phyloP scores from a whole-genome alignment of 1,140 invertebrate genomes.

The Lysiphlebus fabarum region DNA sequence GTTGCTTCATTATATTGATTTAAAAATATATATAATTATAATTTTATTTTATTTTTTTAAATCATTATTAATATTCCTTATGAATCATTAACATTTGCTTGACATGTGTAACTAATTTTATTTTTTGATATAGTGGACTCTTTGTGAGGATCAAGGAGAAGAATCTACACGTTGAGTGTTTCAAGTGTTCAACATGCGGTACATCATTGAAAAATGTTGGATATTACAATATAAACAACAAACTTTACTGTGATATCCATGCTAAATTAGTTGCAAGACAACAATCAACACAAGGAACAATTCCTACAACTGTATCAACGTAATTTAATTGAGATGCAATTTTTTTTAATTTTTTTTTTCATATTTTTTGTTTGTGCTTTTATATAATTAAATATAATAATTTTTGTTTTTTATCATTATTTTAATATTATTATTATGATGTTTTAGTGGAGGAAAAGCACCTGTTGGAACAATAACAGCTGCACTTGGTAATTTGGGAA shows the following conservation, averaged over 20 bases:
- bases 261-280: constrained; percentile 84
- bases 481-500: constrained; percentile 54
- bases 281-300: constrained; percentile 70
- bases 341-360: neutral
- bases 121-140: constrained; percentile 71
- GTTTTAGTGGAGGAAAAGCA: constrained; percentile 58
- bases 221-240: constrained; percentile 93
- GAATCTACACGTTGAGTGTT: constrained; percentile 93
- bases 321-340: constrained; percentile 57
- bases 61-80: neutral
- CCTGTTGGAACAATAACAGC: constrained; percentile 66
- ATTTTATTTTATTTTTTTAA: constrained; percentile 7
- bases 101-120: constrained; percentile 16
- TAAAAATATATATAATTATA: constrained; percentile 12
- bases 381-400: too few relatives aligned
- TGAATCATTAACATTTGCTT: constrained; percentile 3
- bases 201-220: constrained; percentile 93
- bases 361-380: too few relatives aligned
- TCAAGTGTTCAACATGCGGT: constrained; percentile 94
- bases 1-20: constrained; percentile 31
- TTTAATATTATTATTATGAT: too few relatives aligned
- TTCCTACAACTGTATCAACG: constrained; percentile 77
- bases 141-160: constrained; percentile 96
- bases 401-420: neutral
- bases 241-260: constrained; percentile 94